phyloP scores from a whole-genome alignment of 2,113 vertebrate genomes.

The Cyphotilapia sp. region DNA sequence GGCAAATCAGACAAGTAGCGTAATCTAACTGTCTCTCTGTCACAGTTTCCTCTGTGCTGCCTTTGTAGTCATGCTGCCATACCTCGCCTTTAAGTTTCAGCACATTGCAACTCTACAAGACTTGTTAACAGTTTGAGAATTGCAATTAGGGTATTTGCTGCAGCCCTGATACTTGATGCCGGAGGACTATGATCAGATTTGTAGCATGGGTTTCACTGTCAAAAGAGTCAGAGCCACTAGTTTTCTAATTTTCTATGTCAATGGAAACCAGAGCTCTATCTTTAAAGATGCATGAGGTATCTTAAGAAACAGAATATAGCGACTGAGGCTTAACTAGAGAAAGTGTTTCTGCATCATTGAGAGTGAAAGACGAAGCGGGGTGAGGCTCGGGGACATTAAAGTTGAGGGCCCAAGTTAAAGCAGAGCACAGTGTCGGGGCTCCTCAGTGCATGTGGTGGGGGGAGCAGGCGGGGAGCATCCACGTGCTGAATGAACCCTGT shows the following conservation, averaged over 20 bases:
- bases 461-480: conserved; percentile 32
- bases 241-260: conserved; percentile 38
- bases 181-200: conserved; percentile 46
- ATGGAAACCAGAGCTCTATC: conserved; percentile 63
- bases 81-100: not conserved
- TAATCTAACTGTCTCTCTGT: not conserved
- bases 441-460: not conserved
- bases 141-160: not conserved
- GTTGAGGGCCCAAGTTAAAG: not conserved
- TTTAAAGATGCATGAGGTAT: conserved; percentile 73
- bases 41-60: not conserved
- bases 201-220: conserved; percentile 1
- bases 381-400: not conserved
- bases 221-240: not conserved
- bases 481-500: conserved; percentile 73
- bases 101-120: not conserved
- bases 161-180: not conserved
- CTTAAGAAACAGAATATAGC: conserved; percentile 5
- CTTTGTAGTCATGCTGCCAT: not conserved
- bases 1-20: conserved; percentile 35
- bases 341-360: conserved; percentile 47
- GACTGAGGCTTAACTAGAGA: conserved; percentile 18
- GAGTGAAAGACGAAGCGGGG: conserved; percentile 5
- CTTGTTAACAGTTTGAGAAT: not conserved
- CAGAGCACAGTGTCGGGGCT: not conserved